Base-by-base conservation (phyloP, 92 coral and sea anemone species). In the Siderastrea radians region DNA sequence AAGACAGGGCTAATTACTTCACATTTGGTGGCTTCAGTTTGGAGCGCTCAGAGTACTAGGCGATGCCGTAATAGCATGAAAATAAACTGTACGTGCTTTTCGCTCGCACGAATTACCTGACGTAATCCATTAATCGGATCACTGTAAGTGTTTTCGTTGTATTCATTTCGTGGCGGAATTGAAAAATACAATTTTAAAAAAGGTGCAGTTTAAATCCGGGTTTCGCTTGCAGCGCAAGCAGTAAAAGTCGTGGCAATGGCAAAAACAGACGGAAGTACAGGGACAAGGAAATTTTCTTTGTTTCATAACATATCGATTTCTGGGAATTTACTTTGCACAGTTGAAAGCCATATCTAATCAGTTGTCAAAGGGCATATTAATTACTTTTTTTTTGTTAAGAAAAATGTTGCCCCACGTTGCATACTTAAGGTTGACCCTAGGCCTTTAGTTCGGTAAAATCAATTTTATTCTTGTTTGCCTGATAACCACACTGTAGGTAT, bases 111-210 rank as follows among this genome's bases (percentile, higher is more conserved):
- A 65, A 65, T 5, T 44, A 46, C 54, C 7, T 71, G 55, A 71
- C 77, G 7, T 50, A 68, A 81, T 68, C 66, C 17, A 53, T 51
- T 81, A 52, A 68, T 44, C 85, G 67, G 65, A 54, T 81, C 85
- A 81, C 8, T 17, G 17, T 62, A 3, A 9, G 16, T 81, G 76
- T 81, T 68, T 81, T 5, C 63, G 85, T 48, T 15, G 64, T 14
- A 80, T 49, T 8, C 44, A n/a, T 38, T 26, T 26, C 38, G 38
- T 26, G 38, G 38, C 0, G 38, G 38, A 26, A 26, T 26, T 26
- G 38, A 26, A 26, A 26, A 26, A 26, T 26, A 26, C 38, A 26
- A 26, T 26, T 26, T 26, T 26, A 0, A 26, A 26, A 26, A 26
- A 26, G 0, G 38, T 26, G 38, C 38, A 26, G 38, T 26, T 26